Base-by-base conservation (phyloP, 2,888 invertebrate genomes). In the Stramonita haemastoma region DNA sequence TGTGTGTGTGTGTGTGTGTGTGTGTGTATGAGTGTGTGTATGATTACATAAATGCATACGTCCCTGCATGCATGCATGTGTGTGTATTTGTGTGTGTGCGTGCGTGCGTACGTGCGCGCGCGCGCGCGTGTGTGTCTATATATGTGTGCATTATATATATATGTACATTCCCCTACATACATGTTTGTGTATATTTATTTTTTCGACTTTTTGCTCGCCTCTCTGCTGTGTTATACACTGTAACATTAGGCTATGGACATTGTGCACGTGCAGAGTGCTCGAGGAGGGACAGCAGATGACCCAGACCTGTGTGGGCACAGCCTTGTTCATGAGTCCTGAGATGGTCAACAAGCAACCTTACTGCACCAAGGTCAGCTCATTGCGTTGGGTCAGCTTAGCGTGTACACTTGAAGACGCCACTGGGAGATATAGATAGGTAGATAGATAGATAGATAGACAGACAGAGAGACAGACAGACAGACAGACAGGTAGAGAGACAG, bases 301-400 rank as follows among this genome's bases (percentile, higher is more conserved):
- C 17, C 4, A 19, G 56, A 73, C 46, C 29, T 34, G 83, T 60
- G 85, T 89, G 70, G 89, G 89, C 1, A 85, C 89, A 13, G 89
- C 85, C 36, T 5, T 0, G 56, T 85, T 85, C 70, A 89, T 89
- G 85, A 89, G 89, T 77, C 89, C 89, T 29, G 89, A 89, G 29
- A 89, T 89, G 73, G 15, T 89, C 34, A 46, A 34, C 46, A 46
- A 77, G 13, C 29, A 34, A 26, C 83, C 66, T 19, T 88, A 88
- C 88, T 84, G 46, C 29, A 22, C 83, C 13, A 88, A 83, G 84
- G 88, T 88, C 15, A 36, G 77, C 34, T 46, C 46, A 5, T 11
- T 22, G 77, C 8, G 11, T 77, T 15, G 22, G 11, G 15, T n/a
- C n/a, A 46, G 46, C 4, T 46, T 8, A 46, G 46, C 46, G 46